Conservation (phyloP, 2,888 invertebrate genomes). For the Cephalotes varians region DNA sequence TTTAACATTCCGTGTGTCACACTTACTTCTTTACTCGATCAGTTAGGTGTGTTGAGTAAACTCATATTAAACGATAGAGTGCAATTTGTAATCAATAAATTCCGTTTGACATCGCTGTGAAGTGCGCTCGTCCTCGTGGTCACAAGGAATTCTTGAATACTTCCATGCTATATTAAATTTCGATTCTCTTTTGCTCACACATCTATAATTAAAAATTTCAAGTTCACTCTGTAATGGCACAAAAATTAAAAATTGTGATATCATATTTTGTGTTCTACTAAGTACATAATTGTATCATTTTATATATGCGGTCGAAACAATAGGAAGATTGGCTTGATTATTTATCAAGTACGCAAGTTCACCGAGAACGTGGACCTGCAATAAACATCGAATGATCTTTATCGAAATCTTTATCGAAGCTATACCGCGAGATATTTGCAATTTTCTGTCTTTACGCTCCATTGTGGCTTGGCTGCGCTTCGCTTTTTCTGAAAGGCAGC, state of each 20-base stretch:
- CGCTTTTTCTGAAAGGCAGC: conserved; percentile 26
- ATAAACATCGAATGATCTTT: conserved; percentile 7
- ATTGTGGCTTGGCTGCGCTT: neutral
- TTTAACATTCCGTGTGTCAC: neutral
- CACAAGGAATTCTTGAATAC: conserved; percentile 26
- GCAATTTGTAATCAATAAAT: conserved; percentile 16
- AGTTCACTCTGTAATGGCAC: neutral
- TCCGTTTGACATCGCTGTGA: conserved; percentile 31
- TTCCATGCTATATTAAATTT: neutral
- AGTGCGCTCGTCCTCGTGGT: neutral
- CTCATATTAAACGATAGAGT: neutral
- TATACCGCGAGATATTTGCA: neutral
- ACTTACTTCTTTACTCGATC: neutral
- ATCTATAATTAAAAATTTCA: neutral
- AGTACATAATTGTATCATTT: neutral
- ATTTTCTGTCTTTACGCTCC: conserved; percentile 5
- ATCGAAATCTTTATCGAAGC: neutral
- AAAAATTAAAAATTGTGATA: neutral
- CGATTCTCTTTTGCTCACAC: neutral
- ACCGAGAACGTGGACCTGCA: neutral
- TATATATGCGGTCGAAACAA: neutral
- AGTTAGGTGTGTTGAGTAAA: conserved; percentile 2
- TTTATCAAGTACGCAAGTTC: neutral
- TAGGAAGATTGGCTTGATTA: neutral
- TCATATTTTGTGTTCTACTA: neutral